These are phyloP conservation scores for Erythrocercus mccallii DNA, from an alignment of 2,113 vertebrate genomes.

Conservation along the genomic window DNA sequence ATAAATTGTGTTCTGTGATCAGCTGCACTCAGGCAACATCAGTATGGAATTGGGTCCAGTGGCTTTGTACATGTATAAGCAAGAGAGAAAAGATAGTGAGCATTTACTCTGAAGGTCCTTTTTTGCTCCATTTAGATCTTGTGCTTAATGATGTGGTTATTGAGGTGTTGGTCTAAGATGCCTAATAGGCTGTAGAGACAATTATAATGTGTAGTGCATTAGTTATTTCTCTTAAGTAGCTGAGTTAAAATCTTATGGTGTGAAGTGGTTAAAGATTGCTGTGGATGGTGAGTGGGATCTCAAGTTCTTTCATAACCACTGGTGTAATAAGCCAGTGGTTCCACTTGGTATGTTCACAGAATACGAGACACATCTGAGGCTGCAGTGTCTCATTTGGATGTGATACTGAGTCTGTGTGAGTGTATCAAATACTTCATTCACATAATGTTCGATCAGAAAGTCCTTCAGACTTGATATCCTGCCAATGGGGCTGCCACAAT, in stretches of 20 bases:
- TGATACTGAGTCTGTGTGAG: neutral
- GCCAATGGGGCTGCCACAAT: conserved; percentile 38
- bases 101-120: neutral
- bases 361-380: neutral
- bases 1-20: neutral
- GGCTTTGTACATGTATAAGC: neutral
- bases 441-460: neutral
- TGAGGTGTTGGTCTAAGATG: neutral
- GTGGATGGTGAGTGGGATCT: neutral
- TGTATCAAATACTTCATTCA: conserved; percentile 47
- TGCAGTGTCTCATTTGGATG: neutral
- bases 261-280: neutral
- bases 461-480: conserved; percentile 61
- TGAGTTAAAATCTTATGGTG: neutral
- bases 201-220: neutral
- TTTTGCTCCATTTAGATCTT: neutral
- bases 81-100: neutral
- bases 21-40: neutral
- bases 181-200: neutral
- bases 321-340: neutral
- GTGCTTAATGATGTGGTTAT: neutral
- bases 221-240: neutral
- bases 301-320: neutral
- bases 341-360: neutral
- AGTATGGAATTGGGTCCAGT: neutral